phyloP scores from a whole-genome alignment of 2,797 vertebrate species.

The Siniperca scherzeri region DNA sequence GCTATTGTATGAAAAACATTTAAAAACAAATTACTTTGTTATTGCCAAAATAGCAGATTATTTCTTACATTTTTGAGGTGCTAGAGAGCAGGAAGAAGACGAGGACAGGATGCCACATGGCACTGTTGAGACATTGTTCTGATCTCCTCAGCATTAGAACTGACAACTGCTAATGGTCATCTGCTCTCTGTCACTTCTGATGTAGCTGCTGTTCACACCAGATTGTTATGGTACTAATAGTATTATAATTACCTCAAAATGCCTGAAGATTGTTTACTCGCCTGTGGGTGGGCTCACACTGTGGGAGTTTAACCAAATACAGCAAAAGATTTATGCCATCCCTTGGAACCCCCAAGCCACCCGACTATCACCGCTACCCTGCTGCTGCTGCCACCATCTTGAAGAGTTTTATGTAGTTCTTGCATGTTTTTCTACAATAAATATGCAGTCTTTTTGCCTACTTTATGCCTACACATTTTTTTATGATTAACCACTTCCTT shows the following conservation, averaged over 20 bases:
- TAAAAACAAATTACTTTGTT: too few relatives aligned
- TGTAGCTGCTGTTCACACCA: constrained; percentile 66
- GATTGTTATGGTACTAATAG: constrained; percentile 58
- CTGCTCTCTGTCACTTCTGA: constrained; percentile 70
- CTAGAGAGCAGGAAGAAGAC: not conserved
- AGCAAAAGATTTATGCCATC: constrained; percentile 43
- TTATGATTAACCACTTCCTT: constrained; percentile 44
- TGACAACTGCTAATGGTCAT: constrained; percentile 72
- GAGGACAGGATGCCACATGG: constrained; percentile 4
- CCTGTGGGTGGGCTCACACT: constrained; percentile 45
- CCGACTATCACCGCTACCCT: constrained; percentile 17
- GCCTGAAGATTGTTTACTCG: constrained; percentile 65
- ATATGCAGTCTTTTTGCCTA: constrained; percentile 17
- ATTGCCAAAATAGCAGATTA: not conserved
- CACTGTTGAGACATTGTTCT: constrained; percentile 43
- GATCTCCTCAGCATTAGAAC: constrained; percentile 50
- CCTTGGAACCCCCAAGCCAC: constrained; percentile 28
- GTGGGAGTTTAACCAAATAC: constrained; percentile 54
- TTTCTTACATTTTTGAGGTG: constrained; percentile 3
- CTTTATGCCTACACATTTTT: constrained; percentile 32
- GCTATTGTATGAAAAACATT: not conserved
- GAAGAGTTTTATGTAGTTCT: constrained; percentile 16
- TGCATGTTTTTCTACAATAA: constrained; percentile 25
- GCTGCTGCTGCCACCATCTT: constrained; percentile 24
- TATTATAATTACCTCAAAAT: constrained; percentile 61